Evolutionary conservation across 2,113 vertebrate species (phyloP).

Genomic region (Sisor rabdophorus): DNA sequence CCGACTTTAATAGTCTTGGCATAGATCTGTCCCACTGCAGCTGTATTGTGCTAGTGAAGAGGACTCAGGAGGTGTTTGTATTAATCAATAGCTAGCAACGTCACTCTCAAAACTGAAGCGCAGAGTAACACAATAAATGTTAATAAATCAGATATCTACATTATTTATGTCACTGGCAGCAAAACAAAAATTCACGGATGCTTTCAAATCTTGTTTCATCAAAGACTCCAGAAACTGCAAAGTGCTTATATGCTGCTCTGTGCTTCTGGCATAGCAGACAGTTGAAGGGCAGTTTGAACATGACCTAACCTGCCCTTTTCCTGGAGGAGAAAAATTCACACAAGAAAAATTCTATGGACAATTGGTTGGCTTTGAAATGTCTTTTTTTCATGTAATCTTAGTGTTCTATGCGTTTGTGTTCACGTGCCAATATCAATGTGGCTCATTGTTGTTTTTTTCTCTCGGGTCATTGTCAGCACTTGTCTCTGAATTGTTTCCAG

Average conservation of each 20-base stretch:
- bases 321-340: constrained; percentile 23
- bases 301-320: neutral
- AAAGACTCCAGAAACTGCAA: constrained; percentile 12
- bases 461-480: neutral
- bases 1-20: neutral
- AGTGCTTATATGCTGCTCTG: neutral
- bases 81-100: neutral
- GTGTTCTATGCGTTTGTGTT: constrained; percentile 8
- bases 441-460: constrained; percentile 2
- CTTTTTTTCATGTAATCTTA: neutral
- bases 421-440: neutral
- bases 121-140: neutral
- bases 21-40: neutral
- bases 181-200: constrained; percentile 1
- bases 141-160: constrained; percentile 8
- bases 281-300: constrained; percentile 7
- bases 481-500: constrained; percentile 7
- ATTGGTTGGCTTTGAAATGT: constrained; percentile 18
- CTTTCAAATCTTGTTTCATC: neutral
- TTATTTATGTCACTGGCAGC: neutral
- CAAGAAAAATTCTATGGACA: neutral
- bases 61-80: neutral
- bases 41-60: neutral
- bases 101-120: neutral
- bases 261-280: neutral